Conservation (phyloP, 1,140 invertebrate species). For the Popillia japonica region DNA sequence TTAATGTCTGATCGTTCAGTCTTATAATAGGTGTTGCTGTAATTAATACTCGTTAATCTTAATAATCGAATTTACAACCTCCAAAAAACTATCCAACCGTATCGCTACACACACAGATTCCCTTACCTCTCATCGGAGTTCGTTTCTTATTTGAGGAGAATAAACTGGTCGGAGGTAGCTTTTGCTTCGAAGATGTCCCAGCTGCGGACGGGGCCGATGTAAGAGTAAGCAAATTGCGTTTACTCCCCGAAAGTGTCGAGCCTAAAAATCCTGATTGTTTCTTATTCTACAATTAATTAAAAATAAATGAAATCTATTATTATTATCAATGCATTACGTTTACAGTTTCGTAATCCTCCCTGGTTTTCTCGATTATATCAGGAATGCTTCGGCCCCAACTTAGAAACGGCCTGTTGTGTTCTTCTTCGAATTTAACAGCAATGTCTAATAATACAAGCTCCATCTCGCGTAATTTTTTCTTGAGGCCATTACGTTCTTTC, state of each 20-base stretch:
- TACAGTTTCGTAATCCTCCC: conserved; percentile 44
- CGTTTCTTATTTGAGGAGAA: not conserved
- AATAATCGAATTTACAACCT: not conserved
- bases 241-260: not conserved
- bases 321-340: not conserved
- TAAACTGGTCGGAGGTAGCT: not conserved
- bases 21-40: not conserved
- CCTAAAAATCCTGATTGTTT: not conserved
- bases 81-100: too few species aligned
- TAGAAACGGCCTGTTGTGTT: conserved; percentile 64
- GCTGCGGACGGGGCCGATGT: not conserved
- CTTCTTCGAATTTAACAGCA: conserved; percentile 65
- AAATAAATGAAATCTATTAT: not conserved
- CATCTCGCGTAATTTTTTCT: not conserved
- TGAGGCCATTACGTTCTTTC: conserved; percentile 15
- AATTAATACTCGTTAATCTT: not conserved
- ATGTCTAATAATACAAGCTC: conserved; percentile 72
- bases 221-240: not conserved
- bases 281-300: conserved; percentile 18
- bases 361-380: conserved; percentile 45
- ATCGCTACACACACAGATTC: too few species aligned
- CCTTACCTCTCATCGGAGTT: not conserved
- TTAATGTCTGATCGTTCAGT: conserved; percentile 4
- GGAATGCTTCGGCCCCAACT: conserved; percentile 64
- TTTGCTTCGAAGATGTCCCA: not conserved